A percentile compares a stretch with the other conserved stretches of the same genome.
Conservation (phyloP, 2,113 vertebrate species). For the Glaucomys volans region DNA sequence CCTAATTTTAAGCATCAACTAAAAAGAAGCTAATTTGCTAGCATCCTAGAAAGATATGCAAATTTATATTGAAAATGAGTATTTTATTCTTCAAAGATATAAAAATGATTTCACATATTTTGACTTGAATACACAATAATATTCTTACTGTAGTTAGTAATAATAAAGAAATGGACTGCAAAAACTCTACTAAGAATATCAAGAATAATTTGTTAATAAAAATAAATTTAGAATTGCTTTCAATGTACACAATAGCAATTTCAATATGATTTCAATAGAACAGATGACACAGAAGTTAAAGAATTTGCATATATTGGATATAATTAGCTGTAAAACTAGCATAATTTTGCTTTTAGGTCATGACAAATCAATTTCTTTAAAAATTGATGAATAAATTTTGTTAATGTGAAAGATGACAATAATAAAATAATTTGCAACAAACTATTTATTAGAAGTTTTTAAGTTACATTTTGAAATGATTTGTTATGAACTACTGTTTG, state of each 20-base stretch:
- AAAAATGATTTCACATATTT: background rate
- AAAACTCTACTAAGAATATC: background rate
- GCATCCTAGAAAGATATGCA: background rate
- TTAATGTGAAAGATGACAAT: background rate
- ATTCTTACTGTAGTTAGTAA: background rate
- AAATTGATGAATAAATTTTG: background rate
- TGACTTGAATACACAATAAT: background rate
- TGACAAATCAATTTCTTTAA: background rate
- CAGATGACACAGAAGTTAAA: background rate
- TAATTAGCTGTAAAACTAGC: background rate
- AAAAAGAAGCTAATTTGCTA: background rate
- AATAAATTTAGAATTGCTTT: background rate
- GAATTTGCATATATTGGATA: background rate
- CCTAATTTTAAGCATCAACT: background rate
- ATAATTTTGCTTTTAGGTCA: background rate
- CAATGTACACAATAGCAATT: background rate
- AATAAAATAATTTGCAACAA: background rate
- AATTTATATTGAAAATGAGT: background rate
- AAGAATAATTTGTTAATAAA: background rate
- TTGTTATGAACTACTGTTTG: background rate
- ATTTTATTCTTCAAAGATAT: background rate
- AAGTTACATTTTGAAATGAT: background rate
- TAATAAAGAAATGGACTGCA: background rate
- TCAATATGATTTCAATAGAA: background rate
- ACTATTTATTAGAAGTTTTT: background rate